Conservation (phyloP, 2,113 vertebrate species). For the Boleophthalmus pectinirostris region DNA sequence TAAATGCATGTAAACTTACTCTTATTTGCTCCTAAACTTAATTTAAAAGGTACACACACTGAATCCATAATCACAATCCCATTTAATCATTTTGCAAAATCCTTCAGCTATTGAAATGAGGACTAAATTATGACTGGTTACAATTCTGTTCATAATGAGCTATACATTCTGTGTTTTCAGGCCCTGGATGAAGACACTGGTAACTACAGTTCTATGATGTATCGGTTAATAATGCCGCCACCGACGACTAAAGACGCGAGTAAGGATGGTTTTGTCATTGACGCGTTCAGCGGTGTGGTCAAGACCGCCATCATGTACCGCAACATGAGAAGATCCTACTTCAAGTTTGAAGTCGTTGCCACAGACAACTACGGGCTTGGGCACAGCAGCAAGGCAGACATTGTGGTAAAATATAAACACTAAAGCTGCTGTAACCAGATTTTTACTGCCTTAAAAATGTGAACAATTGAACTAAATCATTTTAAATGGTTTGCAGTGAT, state of each 20-base stretch:
- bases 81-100: no score
- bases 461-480: no score
- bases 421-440: no score
- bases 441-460: no score
- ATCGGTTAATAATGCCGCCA: constrained; percentile 88
- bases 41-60: not conserved
- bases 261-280: constrained; percentile 93
- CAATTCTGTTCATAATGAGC: not conserved
- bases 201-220: constrained; percentile 92
- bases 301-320: constrained; percentile 98
- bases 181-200: constrained; percentile 93
- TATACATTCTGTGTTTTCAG: constrained; percentile 63
- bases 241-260: constrained; percentile 84
- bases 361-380: constrained; percentile 92
- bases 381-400: constrained; percentile 88
- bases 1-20: no score
- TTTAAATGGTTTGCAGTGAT: no score
- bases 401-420: constrained; percentile 80
- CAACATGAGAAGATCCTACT: constrained; percentile 96
- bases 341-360: constrained; percentile 95
- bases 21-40: no score
- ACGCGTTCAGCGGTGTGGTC: constrained; percentile 88
- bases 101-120: not conserved
- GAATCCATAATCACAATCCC: no score
- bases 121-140: not conserved